These are phyloP conservation scores for Chelon labrosus DNA, from an alignment of 2,797 vertebrate genomes.

Conservation along the genomic window DNA sequence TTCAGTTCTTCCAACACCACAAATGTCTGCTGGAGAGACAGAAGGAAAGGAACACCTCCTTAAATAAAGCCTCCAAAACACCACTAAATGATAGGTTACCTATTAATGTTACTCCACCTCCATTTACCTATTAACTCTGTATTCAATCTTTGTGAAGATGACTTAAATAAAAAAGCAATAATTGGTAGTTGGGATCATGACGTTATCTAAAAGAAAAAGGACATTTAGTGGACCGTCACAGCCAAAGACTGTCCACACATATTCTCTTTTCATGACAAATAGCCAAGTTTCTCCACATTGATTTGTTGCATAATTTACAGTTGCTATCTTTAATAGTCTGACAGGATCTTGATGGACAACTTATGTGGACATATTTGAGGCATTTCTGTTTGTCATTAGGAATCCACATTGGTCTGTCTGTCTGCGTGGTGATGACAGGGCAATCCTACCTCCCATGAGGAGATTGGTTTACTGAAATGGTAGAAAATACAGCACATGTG, in stretches of 20 bases:
- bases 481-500: conserved; percentile 64
- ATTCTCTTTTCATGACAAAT: conserved; percentile 55
- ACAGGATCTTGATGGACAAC: conserved; percentile 53
- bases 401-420: conserved; percentile 20
- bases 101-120: too few relatives aligned
- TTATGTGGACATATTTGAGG: conserved; percentile 49
- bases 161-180: background rate
- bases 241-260: conserved; percentile 14
- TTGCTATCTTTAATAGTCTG: conserved; percentile 53
- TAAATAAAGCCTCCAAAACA: too few relatives aligned
- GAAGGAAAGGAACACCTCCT: too few relatives aligned
- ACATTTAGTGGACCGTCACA: conserved; percentile 47
- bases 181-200: conserved; percentile 6
- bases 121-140: too few relatives aligned
- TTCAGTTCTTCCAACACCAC: background rate
- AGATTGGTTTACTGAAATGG: conserved; percentile 66
- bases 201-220: conserved; percentile 5
- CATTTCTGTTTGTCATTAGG: conserved; percentile 49
- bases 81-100: too few relatives aligned
- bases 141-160: too few relatives aligned
- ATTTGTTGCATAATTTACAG: conserved; percentile 80
- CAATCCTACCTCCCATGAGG: conserved; percentile 45
- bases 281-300: conserved; percentile 69
- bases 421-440: conserved; percentile 55
- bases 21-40: background rate